Base-by-base conservation (phyloP, 23 tunicate genomes). In the Ciona savignyi region DNA sequence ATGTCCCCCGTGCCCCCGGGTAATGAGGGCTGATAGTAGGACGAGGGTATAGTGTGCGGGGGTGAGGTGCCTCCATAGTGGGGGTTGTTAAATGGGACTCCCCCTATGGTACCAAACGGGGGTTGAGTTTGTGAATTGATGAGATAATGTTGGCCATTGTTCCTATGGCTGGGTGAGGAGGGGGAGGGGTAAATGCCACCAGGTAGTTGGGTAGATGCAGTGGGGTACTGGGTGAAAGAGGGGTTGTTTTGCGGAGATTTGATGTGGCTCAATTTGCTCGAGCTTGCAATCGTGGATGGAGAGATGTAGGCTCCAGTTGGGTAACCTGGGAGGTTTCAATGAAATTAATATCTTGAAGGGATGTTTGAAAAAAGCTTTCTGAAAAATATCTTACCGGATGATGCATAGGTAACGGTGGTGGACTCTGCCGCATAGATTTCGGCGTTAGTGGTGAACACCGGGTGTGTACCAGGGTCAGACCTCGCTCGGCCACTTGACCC, bases 401-500 rank as follows among this genome's bases (percentile, higher is more conserved):
- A 77, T 23, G 93, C 76, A 68, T 86, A 86, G 4, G 93, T 86
- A 23, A 51, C 83, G 1, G 93, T 42, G 4, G 85, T 62, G n/a
- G n/a, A n/a, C 15, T 86, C 93, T 1, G 63, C 62, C 0, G 85
- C 30, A 23, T 86, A 78, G 23, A 77, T 76, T 62, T 88, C 96
- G 20, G 87, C 81, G 0, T 87, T 62, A 23, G 87, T 77, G 51
- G 70, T 30, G 0, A 68, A 63, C 28, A 25, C 28, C 4, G 26
- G 26, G 67, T 63, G 87, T 34, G 67, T 31, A 0, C 96, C 96
- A 20, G 96, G 96, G 67, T 88, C 96, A 21, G 96, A 88, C 23
- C 80, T 71, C 4, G 96, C 96, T 31, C 96, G 80, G 15, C 96
- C 87, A 29, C 87, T 62, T 22, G 96, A 88, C 23, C 77, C 77